These are phyloP conservation scores for Lampris megalopsis DNA, from an alignment of 2,113 vertebrate species.

Conservation along the genomic window DNA sequence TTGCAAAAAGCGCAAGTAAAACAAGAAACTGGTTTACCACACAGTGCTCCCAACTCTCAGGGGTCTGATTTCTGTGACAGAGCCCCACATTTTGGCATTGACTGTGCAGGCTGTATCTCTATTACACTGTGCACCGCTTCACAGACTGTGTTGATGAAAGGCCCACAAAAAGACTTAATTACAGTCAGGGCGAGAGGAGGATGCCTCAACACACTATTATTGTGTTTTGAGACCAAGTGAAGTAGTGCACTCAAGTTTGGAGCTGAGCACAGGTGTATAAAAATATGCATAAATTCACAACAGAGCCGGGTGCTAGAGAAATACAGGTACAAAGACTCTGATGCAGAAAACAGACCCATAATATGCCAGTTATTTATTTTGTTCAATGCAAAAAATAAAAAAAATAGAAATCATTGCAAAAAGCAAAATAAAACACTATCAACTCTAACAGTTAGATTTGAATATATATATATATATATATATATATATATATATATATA, in stretches of 20 bases:
- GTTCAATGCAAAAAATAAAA: too few species aligned
- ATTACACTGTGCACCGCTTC: background rate
- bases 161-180: background rate
- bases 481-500: too few species aligned
- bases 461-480: too few species aligned
- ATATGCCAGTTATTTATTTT: too few species aligned
- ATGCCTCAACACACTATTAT: background rate
- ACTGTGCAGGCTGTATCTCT: slow-evolving; percentile 16
- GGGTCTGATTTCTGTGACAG: slow-evolving; percentile 18
- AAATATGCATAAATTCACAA: background rate
- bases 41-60: slow-evolving; percentile 26
- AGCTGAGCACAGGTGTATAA: background rate
- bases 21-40: background rate
- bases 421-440: too few species aligned
- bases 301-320: too few species aligned
- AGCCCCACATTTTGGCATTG: background rate
- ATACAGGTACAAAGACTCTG: too few species aligned
- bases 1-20: background rate
- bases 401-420: too few species aligned
- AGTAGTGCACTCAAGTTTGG: background rate
- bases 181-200: background rate
- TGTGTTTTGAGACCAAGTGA: background rate
- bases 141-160: slow-evolving; percentile 16
- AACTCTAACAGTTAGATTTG: too few species aligned
- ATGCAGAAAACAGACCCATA: too few species aligned